A percentile compares a stretch with the other conserved stretches of the same genome.
Evolutionary conservation across 2,113 vertebrate genomes (phyloP).

Genomic region (Thamnophis sirtalis): DNA sequence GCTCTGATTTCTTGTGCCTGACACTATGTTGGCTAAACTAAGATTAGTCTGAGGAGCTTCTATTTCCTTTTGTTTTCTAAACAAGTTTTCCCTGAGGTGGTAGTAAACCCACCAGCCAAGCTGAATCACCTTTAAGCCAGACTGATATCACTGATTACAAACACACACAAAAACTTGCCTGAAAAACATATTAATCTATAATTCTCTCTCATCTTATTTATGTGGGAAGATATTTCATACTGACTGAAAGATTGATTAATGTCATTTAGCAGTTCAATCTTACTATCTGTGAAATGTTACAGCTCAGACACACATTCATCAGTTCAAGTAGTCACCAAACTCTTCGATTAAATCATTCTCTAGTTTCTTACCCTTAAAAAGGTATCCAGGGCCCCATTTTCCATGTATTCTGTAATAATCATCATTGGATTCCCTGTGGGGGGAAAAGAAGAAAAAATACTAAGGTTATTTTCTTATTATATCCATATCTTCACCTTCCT

Average conservation of each 20-base stretch:
- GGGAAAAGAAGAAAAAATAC: background rate
- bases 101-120: background rate
- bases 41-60: background rate
- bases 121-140: background rate
- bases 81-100: background rate
- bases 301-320: background rate
- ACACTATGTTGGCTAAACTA: background rate
- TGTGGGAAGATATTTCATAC: background rate
- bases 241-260: background rate
- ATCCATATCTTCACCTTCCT: background rate
- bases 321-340: too few species aligned
- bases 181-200: background rate
- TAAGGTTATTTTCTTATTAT: background rate
- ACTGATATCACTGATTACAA: background rate
- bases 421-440: slow-evolving; percentile 81
- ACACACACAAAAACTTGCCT: background rate
- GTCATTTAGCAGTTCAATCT: background rate
- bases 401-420: slow-evolving; percentile 96
- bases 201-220: background rate
- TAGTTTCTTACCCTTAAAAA: slow-evolving; percentile 84
- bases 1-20: background rate
- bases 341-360: background rate
- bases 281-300: background rate
- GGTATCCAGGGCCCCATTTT: slow-evolving; percentile 90
- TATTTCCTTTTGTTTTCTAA: background rate